Base-by-base conservation (phyloP, 2,797 vertebrate species). In the Lateolabrax maculatus region DNA sequence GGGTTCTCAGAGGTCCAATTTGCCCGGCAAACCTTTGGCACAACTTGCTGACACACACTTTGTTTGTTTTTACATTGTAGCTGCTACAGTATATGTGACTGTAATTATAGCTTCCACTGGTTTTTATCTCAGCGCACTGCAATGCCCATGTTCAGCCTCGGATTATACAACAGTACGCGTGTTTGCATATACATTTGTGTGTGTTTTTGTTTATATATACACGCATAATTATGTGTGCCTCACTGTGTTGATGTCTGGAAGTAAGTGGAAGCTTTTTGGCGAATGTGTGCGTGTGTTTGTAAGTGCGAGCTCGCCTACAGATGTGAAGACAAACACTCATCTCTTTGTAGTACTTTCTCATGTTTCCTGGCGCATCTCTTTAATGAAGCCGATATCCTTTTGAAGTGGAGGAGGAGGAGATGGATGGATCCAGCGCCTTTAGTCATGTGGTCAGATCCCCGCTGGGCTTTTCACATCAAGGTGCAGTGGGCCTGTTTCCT, bases 401-500 rank as follows among this genome's bases (percentile, higher is more conserved):
- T 90, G 84, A 88, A 87, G 86, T 80, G 36, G 25, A 72, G 53
- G 55, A 77, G 61, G 71, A 75, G 81, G 73, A 77, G 62, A 43
- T 70, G 71, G 75, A 83, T 70, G 74, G 29, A 79, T 82, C 70
- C 71, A 62, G 15, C 2, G 52, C 67, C 76, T 77, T 73, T 66
- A 84, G 82, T 87, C 83, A 84, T 86, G 80, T 84, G 91, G 71
- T 83, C 80, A 84, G 43, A 88, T 79, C 82, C 77, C 87, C 11
- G 0, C 71, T 84, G 89, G 79, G 86, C 51, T 84, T 85, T 83
- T 84, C 80, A 86, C 71, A 76, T 89, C 74, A 83, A 88, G 88
- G 78, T 87, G 76, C 66, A 85, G 76, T 18, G 21, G 18, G n/a
- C 53, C 76, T 51, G 58, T 83, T 86, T 86, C 67, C 80, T 71